Conservation (phyloP, 2,113 vertebrate genomes). For the Dolichotis patagonum region DNA sequence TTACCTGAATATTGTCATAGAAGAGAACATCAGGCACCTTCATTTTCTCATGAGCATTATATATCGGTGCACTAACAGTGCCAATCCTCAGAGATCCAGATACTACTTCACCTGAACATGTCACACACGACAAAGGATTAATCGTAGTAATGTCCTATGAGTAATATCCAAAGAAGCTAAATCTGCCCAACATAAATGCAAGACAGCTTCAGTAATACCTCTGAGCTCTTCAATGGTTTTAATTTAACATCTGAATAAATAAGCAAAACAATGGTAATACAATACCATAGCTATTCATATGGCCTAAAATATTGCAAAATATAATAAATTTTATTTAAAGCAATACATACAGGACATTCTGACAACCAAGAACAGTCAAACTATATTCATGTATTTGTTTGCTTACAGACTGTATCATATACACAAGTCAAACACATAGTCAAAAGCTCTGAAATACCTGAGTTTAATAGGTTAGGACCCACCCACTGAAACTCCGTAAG, state of each 20-base stretch:
- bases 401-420: background rate
- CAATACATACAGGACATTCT: background rate
- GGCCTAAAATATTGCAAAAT: conserved; percentile 14
- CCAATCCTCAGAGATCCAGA: conserved; percentile 94
- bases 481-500: background rate
- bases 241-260: conserved; percentile 49
- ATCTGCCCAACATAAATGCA: background rate
- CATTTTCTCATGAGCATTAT: conserved; percentile 91
- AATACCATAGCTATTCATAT: background rate
- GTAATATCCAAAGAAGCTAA: background rate
- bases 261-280: conserved; percentile 8
- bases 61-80: conserved; percentile 88
- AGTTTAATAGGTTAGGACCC: background rate
- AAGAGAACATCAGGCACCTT: conserved; percentile 98
- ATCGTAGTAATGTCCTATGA: background rate
- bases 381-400: background rate
- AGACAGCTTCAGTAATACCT: background rate
- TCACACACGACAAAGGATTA: conserved; percentile 67
- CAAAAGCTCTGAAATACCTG: background rate
- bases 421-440: background rate
- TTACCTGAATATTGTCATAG: conserved; percentile 97
- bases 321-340: conserved; percentile 20
- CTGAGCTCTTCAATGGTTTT: background rate
- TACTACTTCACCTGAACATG: conserved; percentile 89
- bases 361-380: background rate